These are phyloP conservation scores for Lasiommata megera DNA, from an alignment of 2,888 invertebrate species.

Conservation along the genomic window DNA sequence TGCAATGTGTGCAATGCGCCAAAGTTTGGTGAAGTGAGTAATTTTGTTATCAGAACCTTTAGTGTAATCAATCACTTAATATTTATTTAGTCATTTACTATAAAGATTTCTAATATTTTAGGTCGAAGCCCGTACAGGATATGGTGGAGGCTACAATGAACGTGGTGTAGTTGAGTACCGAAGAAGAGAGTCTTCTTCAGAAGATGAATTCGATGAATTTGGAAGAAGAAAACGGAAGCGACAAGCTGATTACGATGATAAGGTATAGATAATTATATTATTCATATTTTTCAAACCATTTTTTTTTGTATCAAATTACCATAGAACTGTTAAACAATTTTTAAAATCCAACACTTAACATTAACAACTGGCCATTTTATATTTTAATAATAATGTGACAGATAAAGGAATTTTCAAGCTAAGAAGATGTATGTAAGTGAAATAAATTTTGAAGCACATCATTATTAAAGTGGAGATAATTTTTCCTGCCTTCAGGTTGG, in stretches of 20 bases:
- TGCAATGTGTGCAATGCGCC: conserved; percentile 99
- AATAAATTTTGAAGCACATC: conserved; percentile 73
- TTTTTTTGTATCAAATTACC: background rate
- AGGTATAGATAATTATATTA: conserved; percentile 42
- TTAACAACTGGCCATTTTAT: conserved; percentile 21
- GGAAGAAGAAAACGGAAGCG: conserved; percentile 84
- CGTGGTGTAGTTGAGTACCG: conserved; percentile 98
- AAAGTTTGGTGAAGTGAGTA: conserved; percentile 95
- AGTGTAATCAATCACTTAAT: background rate
- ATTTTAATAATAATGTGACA: conserved; percentile 55
- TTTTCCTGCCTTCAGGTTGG: conserved; percentile 82
- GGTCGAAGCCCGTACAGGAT: conserved; percentile 88
- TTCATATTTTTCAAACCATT: background rate
- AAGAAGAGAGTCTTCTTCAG: conserved; percentile 90
- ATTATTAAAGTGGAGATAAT: conserved; percentile 80
- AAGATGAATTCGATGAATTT: conserved; percentile 98
- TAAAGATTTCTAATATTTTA: conserved; percentile 36
- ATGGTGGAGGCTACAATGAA: conserved; percentile 97
- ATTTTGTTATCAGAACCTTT: background rate
- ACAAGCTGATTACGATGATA: conserved; percentile 48
- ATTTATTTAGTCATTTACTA: background rate
- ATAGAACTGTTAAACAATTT: background rate
- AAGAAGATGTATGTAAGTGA: conserved; percentile 71
- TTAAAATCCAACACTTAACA: conserved; percentile 11
- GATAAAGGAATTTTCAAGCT: conserved; percentile 71